phyloP scores from a whole-genome alignment of 2,797 vertebrate genomes.

The Crocodylus rhombifer region DNA sequence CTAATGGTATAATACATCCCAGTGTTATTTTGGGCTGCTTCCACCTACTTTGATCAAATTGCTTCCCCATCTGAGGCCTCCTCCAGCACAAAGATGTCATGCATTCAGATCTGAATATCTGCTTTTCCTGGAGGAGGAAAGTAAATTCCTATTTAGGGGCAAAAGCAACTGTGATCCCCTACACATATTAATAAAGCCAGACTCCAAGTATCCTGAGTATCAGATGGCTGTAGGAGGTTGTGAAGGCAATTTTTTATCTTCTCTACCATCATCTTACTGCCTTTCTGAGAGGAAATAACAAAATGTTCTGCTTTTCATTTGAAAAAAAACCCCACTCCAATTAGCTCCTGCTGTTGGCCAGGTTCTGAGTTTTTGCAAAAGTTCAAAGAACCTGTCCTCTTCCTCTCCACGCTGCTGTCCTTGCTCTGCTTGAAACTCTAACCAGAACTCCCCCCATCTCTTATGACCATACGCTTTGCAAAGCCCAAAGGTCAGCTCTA shows the following conservation, averaged over 20 bases:
- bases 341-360: constrained; percentile 24
- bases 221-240: not conserved
- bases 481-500: not conserved
- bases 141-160: constrained; percentile 55
- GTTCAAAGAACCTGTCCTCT: not conserved
- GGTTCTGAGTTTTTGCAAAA: not conserved
- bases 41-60: constrained; percentile 61
- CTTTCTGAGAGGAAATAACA: constrained; percentile 19
- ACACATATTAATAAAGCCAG: constrained; percentile 41
- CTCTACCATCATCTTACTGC: constrained; percentile 5
- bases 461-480: constrained; percentile 14
- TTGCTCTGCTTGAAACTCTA: constrained; percentile 15
- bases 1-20: constrained; percentile 66
- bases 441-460: constrained; percentile 5
- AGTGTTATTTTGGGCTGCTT: constrained; percentile 53
- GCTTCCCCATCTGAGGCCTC: constrained; percentile 55
- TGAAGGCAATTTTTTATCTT: not conserved
- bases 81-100: constrained; percentile 40
- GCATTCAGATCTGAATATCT: not conserved
- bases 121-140: constrained; percentile 29
- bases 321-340: not conserved
- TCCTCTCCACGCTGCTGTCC: not conserved
- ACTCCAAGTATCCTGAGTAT: constrained; percentile 33
- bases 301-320: not conserved
- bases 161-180: constrained; percentile 49